Percentiles rank a stretch among this genome's conserved stretches.
phyloP scores from a whole-genome alignment of 2,113 vertebrate species.

The Lycocorax pyrrhopterus region DNA sequence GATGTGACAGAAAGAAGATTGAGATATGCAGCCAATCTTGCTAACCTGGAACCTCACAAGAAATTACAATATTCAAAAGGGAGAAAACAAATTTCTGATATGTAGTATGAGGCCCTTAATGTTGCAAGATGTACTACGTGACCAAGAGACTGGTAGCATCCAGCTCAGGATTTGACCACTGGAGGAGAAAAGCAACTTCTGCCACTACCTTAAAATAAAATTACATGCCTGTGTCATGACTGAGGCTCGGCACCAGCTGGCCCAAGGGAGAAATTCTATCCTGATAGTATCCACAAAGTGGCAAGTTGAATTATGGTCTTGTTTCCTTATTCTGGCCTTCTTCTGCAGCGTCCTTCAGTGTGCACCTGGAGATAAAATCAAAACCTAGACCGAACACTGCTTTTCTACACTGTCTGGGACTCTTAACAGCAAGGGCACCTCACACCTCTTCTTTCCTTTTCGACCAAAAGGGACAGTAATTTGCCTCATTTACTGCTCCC shows the following conservation, averaged over 20 bases:
- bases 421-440: neutral
- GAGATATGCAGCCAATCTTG: neutral
- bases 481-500: neutral
- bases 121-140: neutral
- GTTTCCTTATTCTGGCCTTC: neutral
- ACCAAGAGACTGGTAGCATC: neutral
- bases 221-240: neutral
- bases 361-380: neutral
- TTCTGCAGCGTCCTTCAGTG: neutral
- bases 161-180: neutral
- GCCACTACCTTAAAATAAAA: conserved; percentile 22
- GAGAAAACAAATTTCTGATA: neutral
- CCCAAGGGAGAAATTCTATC: conserved; percentile 2
- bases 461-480: neutral
- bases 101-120: neutral
- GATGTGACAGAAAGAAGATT: neutral
- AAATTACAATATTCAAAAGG: neutral
- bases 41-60: neutral
- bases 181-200: conserved; percentile 1
- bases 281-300: neutral
- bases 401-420: neutral
- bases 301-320: neutral
- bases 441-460: neutral
- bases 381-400: neutral
- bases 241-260: neutral